These are phyloP conservation scores for Cyclopterus lumpus DNA, from an alignment of 2,797 vertebrate genomes.

Conservation along the genomic window DNA sequence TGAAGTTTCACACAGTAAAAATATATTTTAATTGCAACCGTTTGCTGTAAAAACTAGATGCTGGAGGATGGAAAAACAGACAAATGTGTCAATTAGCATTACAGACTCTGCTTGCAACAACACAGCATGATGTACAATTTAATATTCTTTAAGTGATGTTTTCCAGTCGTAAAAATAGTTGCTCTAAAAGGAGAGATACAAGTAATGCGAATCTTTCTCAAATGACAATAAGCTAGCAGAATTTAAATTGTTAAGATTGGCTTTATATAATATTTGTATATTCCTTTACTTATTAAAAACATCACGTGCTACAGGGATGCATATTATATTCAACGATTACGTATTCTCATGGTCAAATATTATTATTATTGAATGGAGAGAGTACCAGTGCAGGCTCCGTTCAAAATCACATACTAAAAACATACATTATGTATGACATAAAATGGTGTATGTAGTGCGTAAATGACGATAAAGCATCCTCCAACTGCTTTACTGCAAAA, in stretches of 20 bases:
- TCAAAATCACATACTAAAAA: not conserved
- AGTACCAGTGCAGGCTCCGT: not conserved
- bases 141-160: not conserved
- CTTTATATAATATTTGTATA: not conserved
- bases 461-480: not conserved
- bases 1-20: not conserved
- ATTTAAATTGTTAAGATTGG: not conserved
- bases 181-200: not conserved
- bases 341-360: not conserved
- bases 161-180: too few species aligned
- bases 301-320: not conserved
- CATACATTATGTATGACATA: not conserved
- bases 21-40: not conserved
- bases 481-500: not conserved
- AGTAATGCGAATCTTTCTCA: not conserved
- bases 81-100: not conserved
- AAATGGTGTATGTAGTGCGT: not conserved
- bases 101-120: not conserved
- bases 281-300: not conserved
- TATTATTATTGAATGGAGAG: not conserved
- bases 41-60: not conserved
- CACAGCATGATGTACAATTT: not conserved
- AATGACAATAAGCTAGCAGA: not conserved
- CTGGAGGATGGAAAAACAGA: not conserved
- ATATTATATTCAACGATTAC: not conserved